A percentile compares a stretch with the other conserved stretches of the same genome.
These are phyloP conservation scores for Palythoa caribaeorum DNA, from an alignment of 92 coral and sea anemone species.

Conservation along the genomic window DNA sequence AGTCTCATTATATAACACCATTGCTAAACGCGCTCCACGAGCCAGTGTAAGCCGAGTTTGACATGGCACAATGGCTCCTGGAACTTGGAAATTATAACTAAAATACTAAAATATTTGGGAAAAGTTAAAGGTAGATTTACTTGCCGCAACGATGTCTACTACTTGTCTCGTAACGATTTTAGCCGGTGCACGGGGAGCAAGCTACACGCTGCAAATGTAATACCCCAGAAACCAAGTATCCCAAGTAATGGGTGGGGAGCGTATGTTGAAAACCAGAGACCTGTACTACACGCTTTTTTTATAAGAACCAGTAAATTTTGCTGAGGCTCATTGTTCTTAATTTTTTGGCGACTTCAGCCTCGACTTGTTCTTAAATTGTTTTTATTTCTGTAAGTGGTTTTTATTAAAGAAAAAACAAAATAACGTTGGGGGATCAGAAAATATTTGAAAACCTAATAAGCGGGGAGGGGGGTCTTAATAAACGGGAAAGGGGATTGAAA, in stretches of 20 bases:
- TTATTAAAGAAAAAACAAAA: no score
- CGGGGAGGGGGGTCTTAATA: no score
- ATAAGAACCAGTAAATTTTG: no score
- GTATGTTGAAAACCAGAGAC: not conserved
- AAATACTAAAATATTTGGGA: not conserved
- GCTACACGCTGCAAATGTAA: not conserved
- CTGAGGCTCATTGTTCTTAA: no score
- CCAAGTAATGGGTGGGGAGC: not conserved
- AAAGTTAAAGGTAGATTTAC: not conserved
- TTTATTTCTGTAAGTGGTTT: no score
- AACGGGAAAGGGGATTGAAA: no score
- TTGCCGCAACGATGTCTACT: conserved; percentile 1
- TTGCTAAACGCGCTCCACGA: not conserved
- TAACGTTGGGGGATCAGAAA: no score
- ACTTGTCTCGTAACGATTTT: not conserved
- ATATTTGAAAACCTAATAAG: no score
- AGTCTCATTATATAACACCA: not conserved
- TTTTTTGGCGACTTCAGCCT: no score
- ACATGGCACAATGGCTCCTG: not conserved
- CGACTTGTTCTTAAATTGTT: no score
- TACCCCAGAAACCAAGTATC: not conserved
- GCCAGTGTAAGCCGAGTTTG: not conserved
- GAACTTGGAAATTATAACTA: not conserved
- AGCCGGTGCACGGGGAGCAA: not conserved
- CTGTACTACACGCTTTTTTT: no score